Evolutionary conservation across 2,113 vertebrate genomes (phyloP).

Genomic region (Hiodon tergisus): DNA sequence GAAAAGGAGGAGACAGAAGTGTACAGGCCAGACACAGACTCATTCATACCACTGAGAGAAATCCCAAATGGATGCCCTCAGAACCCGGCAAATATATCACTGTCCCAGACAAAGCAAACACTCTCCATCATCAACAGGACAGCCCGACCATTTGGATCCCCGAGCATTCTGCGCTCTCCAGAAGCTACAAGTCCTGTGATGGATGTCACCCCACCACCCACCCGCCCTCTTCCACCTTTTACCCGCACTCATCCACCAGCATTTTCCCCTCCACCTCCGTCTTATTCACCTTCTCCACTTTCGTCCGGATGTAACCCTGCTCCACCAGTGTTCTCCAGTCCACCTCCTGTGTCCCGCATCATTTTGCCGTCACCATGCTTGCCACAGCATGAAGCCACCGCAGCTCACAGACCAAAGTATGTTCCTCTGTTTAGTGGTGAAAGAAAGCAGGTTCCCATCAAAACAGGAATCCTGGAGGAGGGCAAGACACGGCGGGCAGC

Average conservation of each 20-base stretch:
- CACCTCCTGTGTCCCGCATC: constrained; percentile 60
- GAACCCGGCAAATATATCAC: constrained; percentile 38
- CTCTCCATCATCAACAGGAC: constrained; percentile 77
- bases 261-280: constrained; percentile 43
- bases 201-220: constrained; percentile 65
- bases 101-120: constrained; percentile 54
- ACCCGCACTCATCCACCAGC: constrained; percentile 55
- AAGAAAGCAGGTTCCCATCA: constrained; percentile 47
- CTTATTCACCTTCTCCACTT: constrained; percentile 48
- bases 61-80: constrained; percentile 49
- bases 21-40: constrained; percentile 31
- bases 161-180: constrained; percentile 44
- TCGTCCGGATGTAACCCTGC: constrained; percentile 24
- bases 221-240: constrained; percentile 60
- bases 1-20: constrained; percentile 32
- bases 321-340: constrained; percentile 59
- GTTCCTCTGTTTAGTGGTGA: constrained; percentile 46
- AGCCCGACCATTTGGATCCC: constrained; percentile 82
- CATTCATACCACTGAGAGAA: constrained; percentile 28
- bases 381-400: constrained; percentile 59
- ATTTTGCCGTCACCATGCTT: constrained; percentile 61
- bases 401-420: constrained; percentile 56
- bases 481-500: constrained; percentile 56
- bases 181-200: constrained; percentile 36
- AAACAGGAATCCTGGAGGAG: constrained; percentile 84